Evolutionary conservation across 1,140 invertebrate species (phyloP), one percentile per base, ranked within the genome.

Genomic region (Zaprionus ornatus): DNA sequence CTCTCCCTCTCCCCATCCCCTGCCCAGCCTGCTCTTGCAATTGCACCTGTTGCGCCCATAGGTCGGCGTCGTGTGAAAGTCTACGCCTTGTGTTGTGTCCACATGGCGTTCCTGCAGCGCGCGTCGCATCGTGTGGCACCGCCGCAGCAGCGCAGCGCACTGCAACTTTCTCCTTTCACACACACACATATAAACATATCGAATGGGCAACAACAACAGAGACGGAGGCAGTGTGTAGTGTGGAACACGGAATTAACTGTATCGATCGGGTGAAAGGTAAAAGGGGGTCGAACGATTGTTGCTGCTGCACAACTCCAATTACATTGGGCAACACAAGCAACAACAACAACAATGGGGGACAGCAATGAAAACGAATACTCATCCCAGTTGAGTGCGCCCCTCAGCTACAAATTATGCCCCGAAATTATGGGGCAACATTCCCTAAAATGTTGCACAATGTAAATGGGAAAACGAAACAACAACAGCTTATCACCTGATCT

Each of bases 81-180:
- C 59, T 29, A 61, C 42, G 71, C 55, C 76, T 45, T 45, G 40
- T 48, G 72, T 70, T 70, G 66, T 66, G 62, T 29, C 65, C 66
- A 61, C 37, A 21, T 27, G 32, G 27, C 50, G 57, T 61, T 73
- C 70, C 29, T 32, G 29, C 29, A 32, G 29, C 29, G 9, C 29
- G 29, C 29, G 9, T 10, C 29, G 9, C 9, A 9, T 29, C 29
- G 29, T 10, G 29, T 29, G 29, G 29, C 29, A 29, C 9, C 9
- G 9, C 29, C 29, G 29, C 29, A 29, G n/a, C 61, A 42, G 37
- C 56, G 57, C 57, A 19, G 45, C 45, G 48, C 35, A 35, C 32
- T 17, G 13, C 54, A 65, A 81, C 80, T 87, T 88, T 88, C 80
- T 83, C 80, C 77, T 79, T 79, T 76, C 61, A 59, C 69, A 82